Percentiles rank a stretch among this genome's conserved stretches.
Conservation (phyloP, 2,797 vertebrate genomes). For the Tamandua tetradactyla region DNA sequence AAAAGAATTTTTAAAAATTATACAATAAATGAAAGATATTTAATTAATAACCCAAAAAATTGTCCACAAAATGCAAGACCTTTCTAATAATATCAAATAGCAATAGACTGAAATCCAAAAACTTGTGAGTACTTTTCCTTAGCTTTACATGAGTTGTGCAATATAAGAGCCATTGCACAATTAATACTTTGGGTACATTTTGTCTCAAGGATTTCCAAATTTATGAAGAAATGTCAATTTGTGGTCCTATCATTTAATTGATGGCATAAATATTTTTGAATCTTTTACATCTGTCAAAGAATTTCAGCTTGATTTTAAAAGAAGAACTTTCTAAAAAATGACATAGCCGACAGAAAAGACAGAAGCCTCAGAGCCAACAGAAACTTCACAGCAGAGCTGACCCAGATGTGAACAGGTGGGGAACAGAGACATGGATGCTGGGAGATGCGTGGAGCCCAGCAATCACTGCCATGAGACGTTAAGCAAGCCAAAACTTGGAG, state of each 20-base stretch:
- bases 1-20: neutral
- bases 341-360: no score
- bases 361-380: no score
- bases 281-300: neutral
- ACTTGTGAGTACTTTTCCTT: slow-evolving; percentile 4
- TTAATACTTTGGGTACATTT: neutral
- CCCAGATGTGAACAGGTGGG: no score
- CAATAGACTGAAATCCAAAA: neutral
- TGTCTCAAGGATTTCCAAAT: neutral
- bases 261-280: neutral
- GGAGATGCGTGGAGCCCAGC: no score
- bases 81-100: neutral
- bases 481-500: no score
- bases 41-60: slow-evolving; percentile 3
- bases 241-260: neutral
- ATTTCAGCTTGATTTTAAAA: neutral
- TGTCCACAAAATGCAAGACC: neutral
- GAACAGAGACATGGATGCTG: no score
- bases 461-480: no score
- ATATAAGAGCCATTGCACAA: neutral
- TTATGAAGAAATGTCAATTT: slow-evolving; percentile 30
- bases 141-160: neutral
- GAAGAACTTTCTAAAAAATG: neutral
- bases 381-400: no score
- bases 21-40: neutral